These are phyloP conservation scores for Drosophila triauraria DNA, from an alignment of 1,140 invertebrate species.

Conservation along the genomic window DNA sequence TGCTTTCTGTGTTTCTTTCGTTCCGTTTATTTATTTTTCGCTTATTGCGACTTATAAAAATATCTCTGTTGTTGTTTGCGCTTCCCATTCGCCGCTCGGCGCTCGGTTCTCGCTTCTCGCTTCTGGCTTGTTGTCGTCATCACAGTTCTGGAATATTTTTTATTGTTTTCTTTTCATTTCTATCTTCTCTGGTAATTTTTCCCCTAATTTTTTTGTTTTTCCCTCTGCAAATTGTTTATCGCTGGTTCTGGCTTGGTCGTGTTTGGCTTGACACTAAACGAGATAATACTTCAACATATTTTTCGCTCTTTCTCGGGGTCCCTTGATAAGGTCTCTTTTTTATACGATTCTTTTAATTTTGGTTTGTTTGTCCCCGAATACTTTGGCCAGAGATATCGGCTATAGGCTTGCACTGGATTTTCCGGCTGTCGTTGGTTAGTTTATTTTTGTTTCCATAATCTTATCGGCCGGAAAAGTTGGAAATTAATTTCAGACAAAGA, in stretches of 20 bases:
- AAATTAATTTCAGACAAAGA: slow-evolving; percentile 17
- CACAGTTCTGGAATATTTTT: slow-evolving; percentile 53
- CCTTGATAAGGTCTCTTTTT: slow-evolving; percentile 13
- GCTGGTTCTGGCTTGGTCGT: slow-evolving; percentile 20
- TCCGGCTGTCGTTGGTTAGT: slow-evolving; percentile 7
- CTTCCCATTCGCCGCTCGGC: slow-evolving; percentile 13
- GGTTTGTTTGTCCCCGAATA: neutral
- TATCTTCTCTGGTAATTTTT: slow-evolving; percentile 21
- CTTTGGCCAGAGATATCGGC: neutral
- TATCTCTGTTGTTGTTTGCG: slow-evolving; percentile 38
- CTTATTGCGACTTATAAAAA: slow-evolving; percentile 79
- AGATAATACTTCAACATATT: slow-evolving; percentile 51
- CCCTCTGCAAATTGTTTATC: slow-evolving; percentile 27
- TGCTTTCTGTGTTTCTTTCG: slow-evolving; percentile 27
- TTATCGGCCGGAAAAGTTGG: slow-evolving; percentile 30
- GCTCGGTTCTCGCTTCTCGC: slow-evolving; percentile 12
- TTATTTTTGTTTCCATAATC: slow-evolving; percentile 23
- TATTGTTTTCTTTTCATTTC: slow-evolving; percentile 46
- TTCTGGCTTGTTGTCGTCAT: slow-evolving; percentile 57
- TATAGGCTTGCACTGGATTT: slow-evolving; percentile 15
- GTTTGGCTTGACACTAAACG: slow-evolving; percentile 53
- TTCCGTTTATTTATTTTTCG: slow-evolving; percentile 67
- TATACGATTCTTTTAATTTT: slow-evolving; percentile 16
- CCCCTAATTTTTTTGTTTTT: slow-evolving; percentile 21
- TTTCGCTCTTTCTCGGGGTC: slow-evolving; percentile 26